Percentiles rank a stretch among this genome's conserved stretches.
These are phyloP conservation scores for Apolygus lucorum DNA, from an alignment of 1,140 invertebrate genomes.

Conservation along the genomic window DNA sequence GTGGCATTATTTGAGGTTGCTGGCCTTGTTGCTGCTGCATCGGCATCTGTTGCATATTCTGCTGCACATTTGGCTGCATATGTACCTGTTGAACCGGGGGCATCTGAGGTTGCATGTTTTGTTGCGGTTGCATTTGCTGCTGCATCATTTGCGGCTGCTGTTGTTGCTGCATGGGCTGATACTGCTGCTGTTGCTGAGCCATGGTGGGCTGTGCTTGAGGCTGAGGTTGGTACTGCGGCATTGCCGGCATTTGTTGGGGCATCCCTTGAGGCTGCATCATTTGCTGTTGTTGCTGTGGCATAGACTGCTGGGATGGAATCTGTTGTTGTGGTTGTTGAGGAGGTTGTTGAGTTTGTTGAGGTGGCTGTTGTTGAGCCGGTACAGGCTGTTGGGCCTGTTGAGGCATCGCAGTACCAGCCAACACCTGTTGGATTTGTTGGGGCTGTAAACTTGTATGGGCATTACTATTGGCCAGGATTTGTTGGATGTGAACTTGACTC, in stretches of 20 bases:
- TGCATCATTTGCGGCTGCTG: constrained; percentile 23
- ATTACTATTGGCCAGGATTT: constrained; percentile 27
- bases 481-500: constrained; percentile 40
- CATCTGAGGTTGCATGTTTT: constrained; percentile 40
- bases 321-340: constrained; percentile 32
- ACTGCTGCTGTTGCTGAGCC: constrained; percentile 27
- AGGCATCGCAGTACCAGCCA: constrained; percentile 39
- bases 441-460: constrained; percentile 45
- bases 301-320: too few relatives aligned
- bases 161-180: constrained; percentile 25
- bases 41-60: constrained; percentile 26
- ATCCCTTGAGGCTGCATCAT: constrained; percentile 28
- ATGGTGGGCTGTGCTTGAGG: constrained; percentile 26
- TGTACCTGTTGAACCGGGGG: constrained; percentile 27
- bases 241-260: constrained; percentile 26
- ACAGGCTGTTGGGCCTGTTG: constrained; percentile 37
- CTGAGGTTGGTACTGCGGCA: constrained; percentile 30
- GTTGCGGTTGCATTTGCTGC: constrained; percentile 34
- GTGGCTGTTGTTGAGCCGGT: constrained; percentile 36
- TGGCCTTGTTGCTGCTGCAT: constrained; percentile 29
- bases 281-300: constrained; percentile 28
- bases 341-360: constrained; percentile 26
- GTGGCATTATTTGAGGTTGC: constrained; percentile 41
- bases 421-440: constrained; percentile 46
- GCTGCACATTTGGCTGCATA: constrained; percentile 21